Evolutionary conservation across 2,888 invertebrate species (phyloP).

Genomic region (Amitus sp.): DNA sequence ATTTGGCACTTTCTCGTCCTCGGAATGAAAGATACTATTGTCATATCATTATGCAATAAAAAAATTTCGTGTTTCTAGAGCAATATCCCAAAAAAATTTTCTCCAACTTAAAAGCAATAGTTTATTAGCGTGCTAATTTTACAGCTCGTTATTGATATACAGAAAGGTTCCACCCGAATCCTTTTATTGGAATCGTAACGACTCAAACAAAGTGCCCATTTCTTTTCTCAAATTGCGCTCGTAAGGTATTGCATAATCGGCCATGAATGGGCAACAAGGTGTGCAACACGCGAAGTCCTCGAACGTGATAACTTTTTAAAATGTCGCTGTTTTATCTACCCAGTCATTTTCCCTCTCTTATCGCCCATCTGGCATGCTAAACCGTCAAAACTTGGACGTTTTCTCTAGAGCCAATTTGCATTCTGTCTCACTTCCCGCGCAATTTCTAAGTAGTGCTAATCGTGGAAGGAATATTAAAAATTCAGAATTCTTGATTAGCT

Average conservation of each 20-base stretch:
- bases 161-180: too few species aligned
- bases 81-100: too few species aligned
- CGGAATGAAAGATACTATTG: too few species aligned
- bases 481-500: not conserved
- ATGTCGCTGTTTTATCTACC: conserved; percentile 7
- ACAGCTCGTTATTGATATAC: too few species aligned
- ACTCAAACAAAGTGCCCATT: too few species aligned
- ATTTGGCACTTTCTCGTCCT: too few species aligned
- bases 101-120: too few species aligned
- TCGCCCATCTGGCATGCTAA: conserved; percentile 1
- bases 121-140: too few species aligned
- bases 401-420: not conserved
- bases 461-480: conserved; percentile 2
- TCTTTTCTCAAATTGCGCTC: not conserved
- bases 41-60: too few species aligned
- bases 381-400: not conserved
- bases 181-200: too few species aligned
- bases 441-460: not conserved
- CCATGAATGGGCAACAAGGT: not conserved
- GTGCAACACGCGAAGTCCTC: not conserved
- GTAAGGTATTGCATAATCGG: not conserved
- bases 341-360: not conserved
- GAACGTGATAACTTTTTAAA: conserved; percentile 5
- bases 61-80: too few species aligned
- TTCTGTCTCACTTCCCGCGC: not conserved